These are phyloP conservation scores for Rhodeus uyekii DNA, from an alignment of 2,797 vertebrate genomes.

Conservation along the genomic window DNA sequence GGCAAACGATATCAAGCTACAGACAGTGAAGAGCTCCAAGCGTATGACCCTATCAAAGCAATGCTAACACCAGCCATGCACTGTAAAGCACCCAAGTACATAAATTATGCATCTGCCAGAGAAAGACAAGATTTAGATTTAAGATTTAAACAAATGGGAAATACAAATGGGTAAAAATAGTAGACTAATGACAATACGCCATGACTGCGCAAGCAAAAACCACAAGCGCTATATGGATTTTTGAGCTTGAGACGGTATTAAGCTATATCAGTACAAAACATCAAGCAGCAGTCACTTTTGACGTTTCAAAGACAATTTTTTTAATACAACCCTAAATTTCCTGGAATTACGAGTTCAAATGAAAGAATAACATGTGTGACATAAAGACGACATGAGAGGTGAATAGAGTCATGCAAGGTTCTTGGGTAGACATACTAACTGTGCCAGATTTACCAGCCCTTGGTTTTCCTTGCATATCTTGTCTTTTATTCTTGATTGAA, in stretches of 20 bases:
- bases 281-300: slow-evolving; percentile 48
- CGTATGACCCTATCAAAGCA: neutral
- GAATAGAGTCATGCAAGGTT: slow-evolving; percentile 29
- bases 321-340: slow-evolving; percentile 1
- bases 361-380: neutral
- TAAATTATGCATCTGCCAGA: neutral
- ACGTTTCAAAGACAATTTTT: slow-evolving; percentile 23
- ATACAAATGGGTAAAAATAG: neutral
- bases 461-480: slow-evolving; percentile 2
- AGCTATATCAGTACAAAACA: slow-evolving; percentile 27
- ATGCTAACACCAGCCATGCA: slow-evolving; percentile 16
- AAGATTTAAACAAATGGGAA: neutral
- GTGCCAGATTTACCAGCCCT: slow-evolving; percentile 27
- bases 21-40: slow-evolving; percentile 4
- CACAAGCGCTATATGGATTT: slow-evolving; percentile 22
- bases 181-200: neutral
- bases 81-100: neutral
- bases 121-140: neutral
- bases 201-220: slow-evolving; percentile 13
- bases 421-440: neutral
- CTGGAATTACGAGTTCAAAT: neutral
- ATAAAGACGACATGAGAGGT: neutral
- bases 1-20: neutral
- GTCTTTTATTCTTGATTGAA: neutral
- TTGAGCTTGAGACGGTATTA: slow-evolving; percentile 1